Base-by-base conservation (phyloP, 2,113 vertebrate genomes). In the Eupsittula cactorum region DNA sequence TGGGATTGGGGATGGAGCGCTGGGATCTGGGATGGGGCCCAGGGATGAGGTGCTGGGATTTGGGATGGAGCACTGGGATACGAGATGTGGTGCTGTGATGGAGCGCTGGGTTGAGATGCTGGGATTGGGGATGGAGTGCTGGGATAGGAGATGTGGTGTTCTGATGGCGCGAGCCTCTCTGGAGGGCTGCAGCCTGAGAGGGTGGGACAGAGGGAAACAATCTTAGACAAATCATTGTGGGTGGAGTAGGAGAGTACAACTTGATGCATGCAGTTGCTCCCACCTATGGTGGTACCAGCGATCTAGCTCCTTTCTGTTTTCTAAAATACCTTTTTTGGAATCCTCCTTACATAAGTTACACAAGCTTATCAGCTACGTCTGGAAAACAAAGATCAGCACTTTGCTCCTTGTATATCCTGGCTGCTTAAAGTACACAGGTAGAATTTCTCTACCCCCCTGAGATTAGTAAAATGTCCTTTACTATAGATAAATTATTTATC, bases 231-330 rank as follows among this genome's bases (percentile, higher is more conserved):
- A 23, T 35, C 21, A 59, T 16, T 59, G 33, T 24, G 21, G 21
- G 15, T n/a, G 33, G 57, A 28, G 4, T 1, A 1, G 8, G 2
- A 3, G 28, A 52, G 16, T 2, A 35, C 28, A 9, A 5, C 33
- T 21, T 31, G 6, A 16, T 33, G 16, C 39, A 11, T 12, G 2
- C 33, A 1, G 2, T 35, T 44, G 35, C 17, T 88, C 37, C 64
- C 25, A 2, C 0, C 0, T 6, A 2, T 4, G 57, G 23, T 33
- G 69, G 70, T 44, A 35, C 27, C 24, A 39, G 33, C 18, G 16
- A 6, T 17, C 27, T 29, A 37, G 3, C 37, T 52, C 39, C 13
- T 4, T 33, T 64, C 50, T 55, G 23, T 75, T 70, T 35, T 23
- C 57, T 23, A 33, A 77, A 62, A 49, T 47, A n/a, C 57, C 21